phyloP scores from a whole-genome alignment of 1,140 invertebrate species.

The Phortica variegata region DNA sequence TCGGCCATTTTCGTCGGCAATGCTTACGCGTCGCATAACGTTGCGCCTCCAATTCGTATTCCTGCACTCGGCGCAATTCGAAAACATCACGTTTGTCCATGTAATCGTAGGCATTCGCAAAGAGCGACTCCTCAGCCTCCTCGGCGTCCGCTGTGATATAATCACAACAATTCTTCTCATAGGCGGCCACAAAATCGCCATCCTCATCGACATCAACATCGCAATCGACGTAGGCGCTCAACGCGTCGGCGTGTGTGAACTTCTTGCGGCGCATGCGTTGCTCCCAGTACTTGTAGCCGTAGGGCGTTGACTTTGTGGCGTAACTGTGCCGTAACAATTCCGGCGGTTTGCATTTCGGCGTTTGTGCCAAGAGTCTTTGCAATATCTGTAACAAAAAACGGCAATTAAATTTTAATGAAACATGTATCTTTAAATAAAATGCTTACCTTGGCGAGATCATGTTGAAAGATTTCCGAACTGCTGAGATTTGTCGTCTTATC shows the following conservation, averaged over 20 bases:
- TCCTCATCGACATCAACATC: slow-evolving; percentile 37
- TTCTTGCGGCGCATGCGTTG: slow-evolving; percentile 32
- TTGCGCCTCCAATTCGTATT: slow-evolving; percentile 33
- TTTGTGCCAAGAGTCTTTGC: slow-evolving; percentile 49
- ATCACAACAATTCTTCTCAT: slow-evolving; percentile 24
- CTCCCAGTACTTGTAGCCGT: slow-evolving; percentile 36
- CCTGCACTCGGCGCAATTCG: slow-evolving; percentile 30
- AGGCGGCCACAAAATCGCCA: slow-evolving; percentile 31
- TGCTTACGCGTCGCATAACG: slow-evolving; percentile 42
- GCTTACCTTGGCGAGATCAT: slow-evolving; percentile 55
- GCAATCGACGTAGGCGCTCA: slow-evolving; percentile 12
- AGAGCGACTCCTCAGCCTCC: slow-evolving; percentile 30
- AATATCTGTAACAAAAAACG: slow-evolving; percentile 38
- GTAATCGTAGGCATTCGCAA: slow-evolving; percentile 38
- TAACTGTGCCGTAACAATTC: slow-evolving; percentile 27
- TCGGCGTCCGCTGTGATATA: slow-evolving; percentile 43
- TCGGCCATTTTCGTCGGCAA: slow-evolving; percentile 47
- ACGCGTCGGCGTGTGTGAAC: slow-evolving; percentile 15
- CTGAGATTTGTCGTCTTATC: slow-evolving; percentile 53
- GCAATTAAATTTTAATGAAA: too few species aligned
- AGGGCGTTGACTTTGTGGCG: slow-evolving; percentile 22
- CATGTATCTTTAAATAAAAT: neutral
- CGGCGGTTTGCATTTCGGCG: slow-evolving; percentile 35
- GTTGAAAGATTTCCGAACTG: slow-evolving; percentile 54
- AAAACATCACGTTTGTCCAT: slow-evolving; percentile 33